Base-by-base conservation (phyloP, 2,113 vertebrate species). In the Lathamus discolor region DNA sequence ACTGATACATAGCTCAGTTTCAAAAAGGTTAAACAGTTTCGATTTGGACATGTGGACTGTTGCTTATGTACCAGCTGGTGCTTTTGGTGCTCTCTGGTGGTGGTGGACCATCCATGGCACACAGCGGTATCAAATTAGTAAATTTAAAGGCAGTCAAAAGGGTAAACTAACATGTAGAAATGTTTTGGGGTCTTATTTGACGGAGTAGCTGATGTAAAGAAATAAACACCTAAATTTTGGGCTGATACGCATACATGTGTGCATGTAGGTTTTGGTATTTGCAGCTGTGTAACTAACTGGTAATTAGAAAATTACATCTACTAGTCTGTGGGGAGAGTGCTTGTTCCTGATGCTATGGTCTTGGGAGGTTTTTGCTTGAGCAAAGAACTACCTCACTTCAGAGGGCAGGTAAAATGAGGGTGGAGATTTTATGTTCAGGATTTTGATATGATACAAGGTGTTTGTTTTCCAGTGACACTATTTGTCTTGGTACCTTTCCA, bases 231-330 rank as follows among this genome's bases (percentile, higher is more conserved):
- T 44, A 22, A 44, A 8, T 79, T 63, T n/a, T 37, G 37, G 49
- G n/a, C 24, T 43, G 49, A 17, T 51, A 29, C 1, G 1, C 10
- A 1, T 20, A 1, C 0, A 5, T 31, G 8, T 35, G 39, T 82
- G 28, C 27, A 3, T 48, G 46, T 3, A 74, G 35, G 19, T 6
- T 51, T 66, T 23, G 3, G 29, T 18, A 17, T 63, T 48, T 89
- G n/a, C 18, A 83, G 35, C 37, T 74, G 6, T 66, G 9, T 69
- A 80, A 35, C 13, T 84, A 55, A 37, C 8, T 39, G 13, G 12
- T 39, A 52, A 43, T 44, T 83, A 88, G n/a, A 54, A 54, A 62
- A 55, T 54, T n/a, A 7, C 2, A 13, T 61, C 35, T 59, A 0
- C 43, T 83, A 17, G 18, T 76, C 20, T n/a, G 24, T 43, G 18